These are phyloP conservation scores for Ormyrus nitidulus DNA, from an alignment of 2,888 invertebrate species.

Conservation along the genomic window DNA sequence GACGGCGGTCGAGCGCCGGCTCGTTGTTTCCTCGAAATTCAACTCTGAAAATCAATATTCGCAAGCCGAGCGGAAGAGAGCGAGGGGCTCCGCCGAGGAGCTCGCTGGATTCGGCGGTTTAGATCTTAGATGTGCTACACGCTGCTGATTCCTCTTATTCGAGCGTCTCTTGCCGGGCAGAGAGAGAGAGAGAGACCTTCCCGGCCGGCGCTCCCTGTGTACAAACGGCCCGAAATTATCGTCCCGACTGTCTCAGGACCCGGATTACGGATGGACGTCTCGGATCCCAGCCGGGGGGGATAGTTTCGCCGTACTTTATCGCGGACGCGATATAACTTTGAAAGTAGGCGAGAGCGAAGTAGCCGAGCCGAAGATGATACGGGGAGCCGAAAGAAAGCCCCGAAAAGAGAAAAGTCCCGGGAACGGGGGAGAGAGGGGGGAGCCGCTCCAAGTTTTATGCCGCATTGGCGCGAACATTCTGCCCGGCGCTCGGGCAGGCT, in stretches of 20 bases:
- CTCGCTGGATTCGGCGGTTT: slow-evolving; percentile 29
- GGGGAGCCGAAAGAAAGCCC: slow-evolving; percentile 33
- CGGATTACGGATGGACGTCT: slow-evolving; percentile 59
- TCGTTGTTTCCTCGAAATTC: slow-evolving; percentile 54
- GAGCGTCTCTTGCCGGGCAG: no score
- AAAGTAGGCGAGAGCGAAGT: slow-evolving; percentile 47
- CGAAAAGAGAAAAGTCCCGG: slow-evolving; percentile 42
- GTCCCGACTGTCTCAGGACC: slow-evolving; percentile 45
- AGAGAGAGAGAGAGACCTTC: neutral
- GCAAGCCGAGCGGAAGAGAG: slow-evolving; percentile 49
- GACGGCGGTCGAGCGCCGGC: slow-evolving; percentile 22
- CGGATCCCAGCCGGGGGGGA: slow-evolving; percentile 46
- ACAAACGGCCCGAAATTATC: neutral
- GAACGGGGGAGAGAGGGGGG: neutral
- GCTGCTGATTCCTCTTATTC: slow-evolving; percentile 34
- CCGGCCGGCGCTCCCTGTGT: neutral
- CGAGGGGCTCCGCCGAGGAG: slow-evolving; percentile 9
- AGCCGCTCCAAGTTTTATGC: slow-evolving; percentile 58
- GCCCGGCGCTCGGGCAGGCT: neutral
- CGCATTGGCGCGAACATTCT: slow-evolving; percentile 56
- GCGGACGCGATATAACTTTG: slow-evolving; percentile 58
- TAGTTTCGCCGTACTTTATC: slow-evolving; percentile 59
- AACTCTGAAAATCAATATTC: slow-evolving; percentile 56
- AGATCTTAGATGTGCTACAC: slow-evolving; percentile 49
- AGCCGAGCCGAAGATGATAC: slow-evolving; percentile 40